A percentile compares a stretch with the other conserved stretches of the same genome.
These are phyloP conservation scores for Ginglymostoma cirratum DNA, from an alignment of 2,113 vertebrate genomes.

Conservation along the genomic window DNA sequence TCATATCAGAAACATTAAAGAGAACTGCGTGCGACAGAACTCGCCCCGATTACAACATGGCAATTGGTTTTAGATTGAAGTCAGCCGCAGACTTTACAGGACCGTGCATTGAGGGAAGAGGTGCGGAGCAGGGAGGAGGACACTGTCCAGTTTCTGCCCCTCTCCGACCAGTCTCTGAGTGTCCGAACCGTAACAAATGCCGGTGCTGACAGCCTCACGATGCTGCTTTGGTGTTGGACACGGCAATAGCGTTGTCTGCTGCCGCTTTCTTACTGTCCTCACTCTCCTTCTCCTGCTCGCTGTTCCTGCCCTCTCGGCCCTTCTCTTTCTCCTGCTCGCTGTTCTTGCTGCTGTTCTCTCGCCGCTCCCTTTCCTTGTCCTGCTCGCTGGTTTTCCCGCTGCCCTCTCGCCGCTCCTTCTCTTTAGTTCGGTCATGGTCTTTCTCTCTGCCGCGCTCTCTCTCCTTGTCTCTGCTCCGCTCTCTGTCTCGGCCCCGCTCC, in stretches of 20 bases:
- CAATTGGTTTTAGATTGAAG: too few species aligned
- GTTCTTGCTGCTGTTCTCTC: constrained; percentile 65
- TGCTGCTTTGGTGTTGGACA: neutral
- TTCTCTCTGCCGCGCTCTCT: constrained; percentile 47
- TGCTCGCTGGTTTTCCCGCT: constrained; percentile 58
- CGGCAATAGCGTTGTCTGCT: neutral
- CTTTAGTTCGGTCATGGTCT: constrained; percentile 51
- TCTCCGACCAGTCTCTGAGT: too few species aligned
- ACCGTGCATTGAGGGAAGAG: too few species aligned
- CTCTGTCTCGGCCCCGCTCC: constrained; percentile 53
- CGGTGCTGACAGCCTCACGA: neutral
- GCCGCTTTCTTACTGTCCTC: neutral
- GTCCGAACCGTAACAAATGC: too few species aligned
- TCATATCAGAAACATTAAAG: neutral
- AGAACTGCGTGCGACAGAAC: too few species aligned
- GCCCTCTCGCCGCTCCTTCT: constrained; percentile 48
- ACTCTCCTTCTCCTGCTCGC: constrained; percentile 42
- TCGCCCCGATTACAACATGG: too few species aligned
- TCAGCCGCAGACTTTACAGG: too few species aligned
- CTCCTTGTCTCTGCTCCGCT: constrained; percentile 51
- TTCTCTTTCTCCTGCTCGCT: constrained; percentile 54
- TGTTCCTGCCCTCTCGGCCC: constrained; percentile 44
- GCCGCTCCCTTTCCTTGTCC: constrained; percentile 64
- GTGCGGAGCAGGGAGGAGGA: too few species aligned
- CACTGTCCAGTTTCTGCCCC: too few species aligned